Percentiles rank a stretch among this genome's conserved stretches.
These are phyloP conservation scores for Enchytraeus crypticus DNA, from an alignment of 2,888 invertebrate genomes.

Conservation along the genomic window DNA sequence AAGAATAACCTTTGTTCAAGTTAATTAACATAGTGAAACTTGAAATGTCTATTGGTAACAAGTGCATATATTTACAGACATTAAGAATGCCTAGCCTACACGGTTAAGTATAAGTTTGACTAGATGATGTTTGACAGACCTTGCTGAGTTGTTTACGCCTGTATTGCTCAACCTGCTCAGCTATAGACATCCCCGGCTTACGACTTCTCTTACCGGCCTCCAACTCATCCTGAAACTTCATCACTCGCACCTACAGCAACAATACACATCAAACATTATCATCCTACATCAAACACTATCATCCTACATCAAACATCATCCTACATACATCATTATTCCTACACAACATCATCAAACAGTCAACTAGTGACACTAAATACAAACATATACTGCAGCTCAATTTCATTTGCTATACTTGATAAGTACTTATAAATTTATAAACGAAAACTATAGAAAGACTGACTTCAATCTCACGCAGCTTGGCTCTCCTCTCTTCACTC, in stretches of 20 bases:
- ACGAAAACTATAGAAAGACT: background rate
- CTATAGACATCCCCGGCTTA: slow-evolving; percentile 58
- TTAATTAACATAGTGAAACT: too few relatives aligned
- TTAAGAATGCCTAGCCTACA: background rate
- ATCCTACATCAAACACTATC: background rate
- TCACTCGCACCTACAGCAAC: slow-evolving; percentile 60
- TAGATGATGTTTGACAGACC: slow-evolving; percentile 49
- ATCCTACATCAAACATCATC: background rate
- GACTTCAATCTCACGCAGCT: slow-evolving; percentile 75
- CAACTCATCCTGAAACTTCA: slow-evolving; percentile 90
- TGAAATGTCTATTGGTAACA: too few relatives aligned
- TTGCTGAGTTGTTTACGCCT: slow-evolving; percentile 77
- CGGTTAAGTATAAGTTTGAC: background rate
- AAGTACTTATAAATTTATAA: background rate
- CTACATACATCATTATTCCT: background rate
- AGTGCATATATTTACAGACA: background rate
- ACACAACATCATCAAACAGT: background rate
- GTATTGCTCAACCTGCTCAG: slow-evolving; percentile 81
- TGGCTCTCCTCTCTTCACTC: slow-evolving; percentile 48
- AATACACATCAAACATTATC: background rate
- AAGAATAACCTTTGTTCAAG: too few relatives aligned
- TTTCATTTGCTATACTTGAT: too few relatives aligned
- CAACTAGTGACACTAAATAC: background rate
- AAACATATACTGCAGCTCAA: background rate
- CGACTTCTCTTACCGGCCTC: slow-evolving; percentile 68